Evolutionary conservation across 2,888 invertebrate species (phyloP), one percentile per base, ranked within the genome.

Genomic region (Macroteleia sp.): DNA sequence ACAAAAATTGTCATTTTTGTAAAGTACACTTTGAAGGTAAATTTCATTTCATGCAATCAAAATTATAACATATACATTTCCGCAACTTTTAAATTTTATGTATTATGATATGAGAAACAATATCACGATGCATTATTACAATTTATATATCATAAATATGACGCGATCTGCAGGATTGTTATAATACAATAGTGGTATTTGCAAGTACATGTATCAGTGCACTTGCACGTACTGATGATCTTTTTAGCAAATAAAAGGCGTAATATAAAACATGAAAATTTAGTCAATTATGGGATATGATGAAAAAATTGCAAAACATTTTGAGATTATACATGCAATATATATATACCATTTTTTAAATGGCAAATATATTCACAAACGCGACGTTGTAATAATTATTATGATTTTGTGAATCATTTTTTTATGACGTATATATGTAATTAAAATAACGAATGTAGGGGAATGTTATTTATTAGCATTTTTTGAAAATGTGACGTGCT

Each of bases 201-300:
- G 52, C 52, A 64, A 64, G 64, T 64, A 42, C 46, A 81, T 80
- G 81, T 73, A 77, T 59, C 19, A 54, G 69, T 67, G 81, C 80
- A 83, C 83, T 83, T 84, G 75, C 70, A 74, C 77, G 66, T 80
- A 80, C 79, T 82, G 81, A 77, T 34, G 81, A 82, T 83, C 80
- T 79, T 81, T 85, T 76, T 87, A 87, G 87, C 69, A 78, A 82
- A 82, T 84, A 84, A 80, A 62, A 79, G 69, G 70, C 81, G 79
- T 73, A n/a, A n/a, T n/a, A n/a, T n/a, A n/a, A 70, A 82, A 81
- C 80, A 85, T 85, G 83, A 85, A 74, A 84, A 86, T 87, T 87
- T 89, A 89, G 89, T 89, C 89, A 89, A 89, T 89, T 89, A 89
- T 84, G 82, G 77, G 82, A 84, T 84, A 66, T 19, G 44, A 67